A percentile compares a stretch with the other conserved stretches of the same genome.
Conservation (phyloP, 2,113 vertebrate genomes). For the Amblyornis subalaris region DNA sequence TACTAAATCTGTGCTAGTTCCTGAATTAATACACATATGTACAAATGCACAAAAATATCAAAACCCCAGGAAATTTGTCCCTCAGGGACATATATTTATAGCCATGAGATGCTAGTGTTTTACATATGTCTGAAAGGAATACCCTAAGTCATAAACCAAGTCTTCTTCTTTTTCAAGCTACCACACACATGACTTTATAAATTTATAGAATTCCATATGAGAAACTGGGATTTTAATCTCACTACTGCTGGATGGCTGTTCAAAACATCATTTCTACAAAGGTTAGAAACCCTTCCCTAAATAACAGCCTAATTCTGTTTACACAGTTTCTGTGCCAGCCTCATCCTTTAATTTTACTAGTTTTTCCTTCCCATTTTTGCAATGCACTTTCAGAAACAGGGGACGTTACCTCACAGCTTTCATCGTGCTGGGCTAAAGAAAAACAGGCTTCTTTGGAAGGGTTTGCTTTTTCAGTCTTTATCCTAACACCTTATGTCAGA, state of each 20-base stretch:
- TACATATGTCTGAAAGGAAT: background rate
- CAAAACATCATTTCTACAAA: background rate
- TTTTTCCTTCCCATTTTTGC: background rate
- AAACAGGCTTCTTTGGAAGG: background rate
- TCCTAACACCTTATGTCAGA: background rate
- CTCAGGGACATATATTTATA: background rate
- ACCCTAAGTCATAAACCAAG: background rate
- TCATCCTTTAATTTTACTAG: background rate
- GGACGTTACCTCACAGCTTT: background rate
- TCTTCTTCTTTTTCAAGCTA: background rate
- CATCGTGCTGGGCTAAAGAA: background rate
- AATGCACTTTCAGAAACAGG: background rate
- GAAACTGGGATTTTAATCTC: background rate
- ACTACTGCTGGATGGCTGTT: background rate
- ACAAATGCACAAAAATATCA: background rate
- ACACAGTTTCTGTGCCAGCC: background rate
- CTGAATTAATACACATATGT: slow-evolving; percentile 9
- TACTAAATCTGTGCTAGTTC: slow-evolving; percentile 47
- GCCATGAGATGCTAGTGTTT: background rate
- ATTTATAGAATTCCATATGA: background rate
- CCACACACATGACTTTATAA: background rate
- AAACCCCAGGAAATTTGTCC: slow-evolving; percentile 15
- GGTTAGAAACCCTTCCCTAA: background rate
- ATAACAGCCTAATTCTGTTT: background rate
- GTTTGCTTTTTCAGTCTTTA: background rate